phyloP scores from a whole-genome alignment of 2,888 invertebrate species.

The Cheilosia soror region DNA sequence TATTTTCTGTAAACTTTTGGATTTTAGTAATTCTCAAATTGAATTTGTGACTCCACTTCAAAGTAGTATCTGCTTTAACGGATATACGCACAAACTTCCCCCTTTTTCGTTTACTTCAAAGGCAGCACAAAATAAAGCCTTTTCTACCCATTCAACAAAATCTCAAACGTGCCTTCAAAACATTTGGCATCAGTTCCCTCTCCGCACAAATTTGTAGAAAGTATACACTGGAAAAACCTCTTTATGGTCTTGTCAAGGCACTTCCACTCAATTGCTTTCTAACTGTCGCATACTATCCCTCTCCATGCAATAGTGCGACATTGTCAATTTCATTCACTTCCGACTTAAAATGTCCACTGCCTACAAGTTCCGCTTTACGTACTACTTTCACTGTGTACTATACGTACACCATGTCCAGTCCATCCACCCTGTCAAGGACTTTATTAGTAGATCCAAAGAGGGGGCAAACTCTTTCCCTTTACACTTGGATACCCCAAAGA shows the following conservation, averaged over 20 bases:
- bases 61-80: too few relatives aligned
- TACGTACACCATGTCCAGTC: background rate
- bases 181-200: background rate
- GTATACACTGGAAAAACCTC: background rate
- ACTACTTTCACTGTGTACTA: conserved; percentile 12
- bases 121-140: too few relatives aligned
- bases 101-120: too few relatives aligned
- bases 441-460: background rate
- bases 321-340: conserved; percentile 49
- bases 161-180: too few relatives aligned
- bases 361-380: conserved; percentile 27
- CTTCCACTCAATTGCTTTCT: conserved; percentile 18
- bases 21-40: too few relatives aligned
- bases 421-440: conserved; percentile 21
- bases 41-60: too few relatives aligned
- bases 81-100: too few relatives aligned
- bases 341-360: conserved; percentile 44
- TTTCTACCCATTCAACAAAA: too few relatives aligned
- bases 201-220: background rate
- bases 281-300: background rate
- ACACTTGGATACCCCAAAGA: conserved; percentile 18
- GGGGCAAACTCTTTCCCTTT: conserved; percentile 2
- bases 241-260: conserved; percentile 24
- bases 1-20: too few relatives aligned
- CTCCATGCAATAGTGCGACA: conserved; percentile 15